Evolutionary conservation across 2,797 vertebrate genomes (phyloP).

Genomic region (Borostomias antarcticus): DNA sequence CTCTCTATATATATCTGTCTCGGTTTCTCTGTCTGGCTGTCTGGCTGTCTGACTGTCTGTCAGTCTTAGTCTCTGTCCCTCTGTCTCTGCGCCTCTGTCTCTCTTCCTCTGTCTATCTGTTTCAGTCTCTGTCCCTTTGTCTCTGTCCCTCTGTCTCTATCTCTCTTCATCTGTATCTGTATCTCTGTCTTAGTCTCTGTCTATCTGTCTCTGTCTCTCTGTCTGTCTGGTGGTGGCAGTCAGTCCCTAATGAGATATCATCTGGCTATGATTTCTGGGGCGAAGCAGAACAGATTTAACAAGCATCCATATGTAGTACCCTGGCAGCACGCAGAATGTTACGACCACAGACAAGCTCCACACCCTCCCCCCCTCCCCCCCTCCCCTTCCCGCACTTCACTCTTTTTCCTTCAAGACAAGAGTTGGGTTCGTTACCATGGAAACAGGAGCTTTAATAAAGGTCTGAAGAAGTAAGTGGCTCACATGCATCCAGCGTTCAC

Average conservation of each 20-base stretch:
- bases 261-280: slow-evolving; percentile 26
- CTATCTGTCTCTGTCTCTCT: slow-evolving; percentile 15
- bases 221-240: not conserved
- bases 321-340: no score
- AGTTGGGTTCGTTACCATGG: slow-evolving; percentile 30
- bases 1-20: no score
- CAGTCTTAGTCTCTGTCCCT: no score
- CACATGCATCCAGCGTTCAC: not conserved
- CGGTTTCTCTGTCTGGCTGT: no score
- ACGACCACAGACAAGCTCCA: slow-evolving; percentile 24
- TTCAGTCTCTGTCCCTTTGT: no score
- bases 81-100: no score
- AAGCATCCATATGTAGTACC: slow-evolving; percentile 15
- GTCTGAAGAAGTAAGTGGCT: slow-evolving; percentile 3
- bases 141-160: no score
- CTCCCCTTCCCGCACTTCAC: not conserved
- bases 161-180: slow-evolving; percentile 15
- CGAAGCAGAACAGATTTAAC: slow-evolving; percentile 5
- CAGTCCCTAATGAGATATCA: slow-evolving; percentile 32
- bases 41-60: slow-evolving; percentile 12
- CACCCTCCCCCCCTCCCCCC: slow-evolving; percentile 12
- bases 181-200: no score
- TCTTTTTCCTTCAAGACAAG: not conserved
- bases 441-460: slow-evolving; percentile 29
- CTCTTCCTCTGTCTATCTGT: slow-evolving; percentile 15